A percentile compares a stretch with the other conserved stretches of the same genome.
Conservation (phyloP, 35 echinoderm and acorn worm species). For the Ptychodera flava region DNA sequence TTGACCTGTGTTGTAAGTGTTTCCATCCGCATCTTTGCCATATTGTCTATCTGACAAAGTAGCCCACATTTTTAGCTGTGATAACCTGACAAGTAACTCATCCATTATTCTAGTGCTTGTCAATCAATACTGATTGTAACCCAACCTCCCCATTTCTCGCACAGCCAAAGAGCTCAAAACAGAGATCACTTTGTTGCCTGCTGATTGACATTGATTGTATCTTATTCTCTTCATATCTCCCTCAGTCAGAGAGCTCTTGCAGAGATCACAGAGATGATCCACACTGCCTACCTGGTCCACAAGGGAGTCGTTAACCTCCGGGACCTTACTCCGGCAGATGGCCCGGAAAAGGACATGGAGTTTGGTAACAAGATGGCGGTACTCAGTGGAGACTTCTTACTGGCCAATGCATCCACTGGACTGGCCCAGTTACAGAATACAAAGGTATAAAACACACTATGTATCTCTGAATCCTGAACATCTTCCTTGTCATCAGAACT, state of each 20-base stretch:
- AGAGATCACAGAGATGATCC: constrained; percentile 98
- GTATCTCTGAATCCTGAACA: neutral
- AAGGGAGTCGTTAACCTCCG: constrained; percentile 74
- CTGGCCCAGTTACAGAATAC: constrained; percentile 80
- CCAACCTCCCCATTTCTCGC: too few species aligned
- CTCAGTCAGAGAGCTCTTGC: constrained; percentile 87
- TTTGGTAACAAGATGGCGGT: constrained; percentile 99
- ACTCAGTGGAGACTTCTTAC: constrained; percentile 91
- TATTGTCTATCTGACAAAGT: too few species aligned
- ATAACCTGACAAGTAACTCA: too few species aligned
- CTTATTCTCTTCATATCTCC: too few species aligned
- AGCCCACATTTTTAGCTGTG: too few species aligned
- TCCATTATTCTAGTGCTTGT: too few species aligned
- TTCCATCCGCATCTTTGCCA: too few species aligned
- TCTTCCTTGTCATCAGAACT: neutral
- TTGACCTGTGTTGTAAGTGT: too few species aligned
- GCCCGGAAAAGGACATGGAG: constrained; percentile 77
- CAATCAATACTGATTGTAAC: too few species aligned
- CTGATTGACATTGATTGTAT: too few species aligned
- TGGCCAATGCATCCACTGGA: constrained; percentile 72
- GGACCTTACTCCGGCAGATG: constrained; percentile 56
- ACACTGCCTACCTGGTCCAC: constrained; percentile 94
- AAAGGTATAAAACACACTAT: constrained; percentile 17
- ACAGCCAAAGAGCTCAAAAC: too few species aligned
- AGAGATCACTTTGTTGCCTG: too few species aligned